These are phyloP conservation scores for Cydia pomonella DNA, from an alignment of 1,140 invertebrate genomes.

Conservation along the genomic window DNA sequence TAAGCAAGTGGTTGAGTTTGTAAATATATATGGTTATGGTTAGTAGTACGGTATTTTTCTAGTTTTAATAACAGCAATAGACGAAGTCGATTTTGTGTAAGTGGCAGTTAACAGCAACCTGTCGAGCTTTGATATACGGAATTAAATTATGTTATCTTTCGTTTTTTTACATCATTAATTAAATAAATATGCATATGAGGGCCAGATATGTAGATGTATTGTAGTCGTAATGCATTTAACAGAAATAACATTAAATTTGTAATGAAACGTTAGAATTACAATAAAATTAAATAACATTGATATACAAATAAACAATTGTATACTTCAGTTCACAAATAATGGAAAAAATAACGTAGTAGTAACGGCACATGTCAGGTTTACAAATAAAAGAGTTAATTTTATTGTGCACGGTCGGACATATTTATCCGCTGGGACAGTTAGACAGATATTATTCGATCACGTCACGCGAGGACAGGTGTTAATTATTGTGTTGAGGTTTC, in stretches of 20 bases:
- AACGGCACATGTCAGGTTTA: neutral
- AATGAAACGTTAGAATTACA: too few relatives aligned
- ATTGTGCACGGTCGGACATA: neutral
- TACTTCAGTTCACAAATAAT: neutral
- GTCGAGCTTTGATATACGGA: too few relatives aligned
- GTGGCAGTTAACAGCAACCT: too few relatives aligned
- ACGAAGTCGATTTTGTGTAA: too few relatives aligned
- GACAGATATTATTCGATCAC: conserved; percentile 13
- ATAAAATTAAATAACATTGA: too few relatives aligned
- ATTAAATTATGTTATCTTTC: too few relatives aligned
- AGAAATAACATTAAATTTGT: too few relatives aligned
- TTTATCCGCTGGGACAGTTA: conserved; percentile 10
- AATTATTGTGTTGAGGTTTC: conserved; percentile 15
- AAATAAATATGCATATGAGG: too few relatives aligned
- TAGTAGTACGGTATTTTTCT: neutral
- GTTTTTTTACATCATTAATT: too few relatives aligned
- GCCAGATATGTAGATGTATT: too few relatives aligned
- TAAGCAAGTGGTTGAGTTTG: neutral
- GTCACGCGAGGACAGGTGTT: conserved; percentile 24
- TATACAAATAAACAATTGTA: too few relatives aligned
- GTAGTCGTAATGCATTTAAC: too few relatives aligned
- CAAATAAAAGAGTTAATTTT: neutral
- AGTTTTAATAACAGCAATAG: neutral
- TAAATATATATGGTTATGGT: neutral
- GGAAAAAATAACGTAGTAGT: neutral